These are phyloP conservation scores for Plagodis dolabraria DNA, from an alignment of 2,888 invertebrate genomes.

Conservation along the genomic window DNA sequence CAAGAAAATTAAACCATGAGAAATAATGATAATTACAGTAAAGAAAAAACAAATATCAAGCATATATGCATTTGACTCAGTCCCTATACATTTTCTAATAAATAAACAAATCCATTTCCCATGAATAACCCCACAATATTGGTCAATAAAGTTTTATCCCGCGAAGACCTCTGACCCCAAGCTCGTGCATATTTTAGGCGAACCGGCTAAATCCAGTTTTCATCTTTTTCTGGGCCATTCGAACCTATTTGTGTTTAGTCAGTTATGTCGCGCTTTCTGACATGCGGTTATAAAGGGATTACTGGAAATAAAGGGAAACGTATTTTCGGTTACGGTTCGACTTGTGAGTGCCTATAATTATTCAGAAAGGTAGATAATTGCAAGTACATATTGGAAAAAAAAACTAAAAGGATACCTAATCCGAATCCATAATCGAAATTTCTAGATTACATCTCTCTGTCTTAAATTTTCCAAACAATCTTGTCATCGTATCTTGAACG, in stretches of 20 bases:
- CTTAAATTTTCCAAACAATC: no score
- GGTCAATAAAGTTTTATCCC: conserved; percentile 61
- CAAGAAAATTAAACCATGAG: no score
- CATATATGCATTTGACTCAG: not conserved
- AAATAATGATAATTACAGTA: not conserved
- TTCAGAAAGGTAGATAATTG: no score
- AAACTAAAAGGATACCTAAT: no score
- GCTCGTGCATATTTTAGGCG: conserved; percentile 69
- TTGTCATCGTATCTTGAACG: no score
- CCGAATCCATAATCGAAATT: no score
- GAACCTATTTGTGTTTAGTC: conserved; percentile 44
- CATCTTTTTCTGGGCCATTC: conserved; percentile 45
- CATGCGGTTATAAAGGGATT: conserved; percentile 26
- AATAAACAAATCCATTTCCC: conserved; percentile 43
- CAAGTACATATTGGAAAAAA: no score
- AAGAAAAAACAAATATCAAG: not conserved
- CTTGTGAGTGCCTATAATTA: no score
- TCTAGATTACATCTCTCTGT: no score
- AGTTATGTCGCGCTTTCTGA: conserved; percentile 37
- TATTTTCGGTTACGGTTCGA: conserved; percentile 4
- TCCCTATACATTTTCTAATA: conserved; percentile 24
- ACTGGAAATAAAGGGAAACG: conserved; percentile 14
- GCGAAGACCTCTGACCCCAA: conserved; percentile 54
- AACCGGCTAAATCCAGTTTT: conserved; percentile 51
- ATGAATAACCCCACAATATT: conserved; percentile 44